Conservation (phyloP, 2,888 invertebrate genomes). For the Apotomis turbidana region DNA sequence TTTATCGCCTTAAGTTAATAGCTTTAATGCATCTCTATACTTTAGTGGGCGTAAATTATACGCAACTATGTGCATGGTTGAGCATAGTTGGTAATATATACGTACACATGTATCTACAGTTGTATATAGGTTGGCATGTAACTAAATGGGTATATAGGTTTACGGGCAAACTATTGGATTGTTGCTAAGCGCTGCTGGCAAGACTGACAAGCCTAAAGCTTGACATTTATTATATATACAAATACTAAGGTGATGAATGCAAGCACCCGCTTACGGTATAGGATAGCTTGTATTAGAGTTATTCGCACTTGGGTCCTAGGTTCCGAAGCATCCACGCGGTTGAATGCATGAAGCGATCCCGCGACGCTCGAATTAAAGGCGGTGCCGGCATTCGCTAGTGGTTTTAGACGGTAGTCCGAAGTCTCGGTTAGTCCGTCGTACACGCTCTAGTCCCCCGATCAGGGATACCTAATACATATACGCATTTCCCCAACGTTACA, state of each 20-base stretch:
- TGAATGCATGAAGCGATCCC: no score
- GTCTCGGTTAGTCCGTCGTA: no score
- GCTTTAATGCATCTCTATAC: slow-evolving; percentile 39
- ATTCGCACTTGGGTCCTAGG: no score
- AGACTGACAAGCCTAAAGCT: background rate
- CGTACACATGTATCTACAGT: background rate
- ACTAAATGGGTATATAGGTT: background rate
- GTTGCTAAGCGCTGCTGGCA: background rate
- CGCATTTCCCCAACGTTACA: no score
- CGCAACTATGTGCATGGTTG: slow-evolving; percentile 33
- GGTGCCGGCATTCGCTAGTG: no score
- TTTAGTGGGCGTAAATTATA: slow-evolving; percentile 38
- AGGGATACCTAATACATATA: no score
- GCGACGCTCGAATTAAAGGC: no score
- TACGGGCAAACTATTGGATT: background rate
- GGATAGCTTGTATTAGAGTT: background rate
- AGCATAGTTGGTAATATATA: background rate
- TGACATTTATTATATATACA: background rate
- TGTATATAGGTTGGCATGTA: no score
- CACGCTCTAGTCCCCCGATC: no score
- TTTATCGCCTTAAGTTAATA: slow-evolving; percentile 47
- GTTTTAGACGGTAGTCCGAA: no score
- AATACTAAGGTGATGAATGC: background rate
- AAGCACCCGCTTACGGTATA: background rate
- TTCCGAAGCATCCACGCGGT: no score